Evolutionary conservation across 2,113 vertebrate species (phyloP).

Genomic region (Saguinus midas): DNA sequence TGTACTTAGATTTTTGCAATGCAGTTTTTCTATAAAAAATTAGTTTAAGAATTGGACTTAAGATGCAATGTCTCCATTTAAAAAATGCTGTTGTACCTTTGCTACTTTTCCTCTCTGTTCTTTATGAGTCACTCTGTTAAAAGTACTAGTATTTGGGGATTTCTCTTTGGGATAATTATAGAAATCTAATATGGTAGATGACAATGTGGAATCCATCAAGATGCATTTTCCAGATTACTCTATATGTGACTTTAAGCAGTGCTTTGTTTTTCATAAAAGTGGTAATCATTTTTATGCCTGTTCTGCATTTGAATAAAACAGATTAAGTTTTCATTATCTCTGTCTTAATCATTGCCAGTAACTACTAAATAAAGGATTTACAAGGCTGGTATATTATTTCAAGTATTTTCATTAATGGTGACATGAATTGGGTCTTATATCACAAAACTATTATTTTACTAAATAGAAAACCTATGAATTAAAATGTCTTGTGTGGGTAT

Average conservation of each 20-base stretch:
- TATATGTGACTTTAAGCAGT: not conserved
- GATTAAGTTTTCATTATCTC: not conserved
- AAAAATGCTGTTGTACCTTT: not conserved
- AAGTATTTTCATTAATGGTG: slow-evolving; percentile 24
- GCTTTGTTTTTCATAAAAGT: not conserved
- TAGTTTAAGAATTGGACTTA: not conserved
- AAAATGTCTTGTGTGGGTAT: not conserved
- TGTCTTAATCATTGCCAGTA: slow-evolving; percentile 4
- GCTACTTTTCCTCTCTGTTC: not conserved
- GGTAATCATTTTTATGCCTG: not conserved
- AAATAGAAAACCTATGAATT: not conserved
- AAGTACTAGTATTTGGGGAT: not conserved
- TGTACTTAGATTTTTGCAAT: not conserved
- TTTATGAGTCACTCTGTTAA: slow-evolving; percentile 23
- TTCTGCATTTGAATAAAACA: slow-evolving; percentile 9
- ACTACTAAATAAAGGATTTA: not conserved
- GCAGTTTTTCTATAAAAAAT: not conserved
- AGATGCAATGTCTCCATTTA: not conserved
- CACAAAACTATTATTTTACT: slow-evolving; percentile 23
- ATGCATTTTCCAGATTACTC: not conserved
- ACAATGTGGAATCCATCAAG: not conserved
- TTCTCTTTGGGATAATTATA: not conserved
- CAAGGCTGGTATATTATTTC: not conserved
- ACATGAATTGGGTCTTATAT: not conserved
- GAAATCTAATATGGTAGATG: not conserved